These are phyloP conservation scores for Tetramorium alpestre DNA, from an alignment of 1,140 invertebrate species.

Conservation along the genomic window DNA sequence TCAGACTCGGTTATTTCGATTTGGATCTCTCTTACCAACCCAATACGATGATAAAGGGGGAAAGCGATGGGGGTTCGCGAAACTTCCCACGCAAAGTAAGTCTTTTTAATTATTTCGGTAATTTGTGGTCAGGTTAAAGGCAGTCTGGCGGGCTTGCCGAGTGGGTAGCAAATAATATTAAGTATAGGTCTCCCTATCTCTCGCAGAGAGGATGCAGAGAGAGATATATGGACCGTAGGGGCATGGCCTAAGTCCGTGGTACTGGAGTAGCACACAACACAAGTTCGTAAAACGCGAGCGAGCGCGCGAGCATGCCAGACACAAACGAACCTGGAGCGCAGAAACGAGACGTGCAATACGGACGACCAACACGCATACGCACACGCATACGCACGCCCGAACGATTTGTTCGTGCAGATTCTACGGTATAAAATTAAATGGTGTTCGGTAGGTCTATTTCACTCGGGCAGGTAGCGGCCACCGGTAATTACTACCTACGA, in stretches of 20 bases:
- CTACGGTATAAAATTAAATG: slow-evolving; percentile 84
- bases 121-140: slow-evolving; percentile 79
- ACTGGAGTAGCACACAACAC: slow-evolving; percentile 56
- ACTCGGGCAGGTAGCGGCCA: slow-evolving; percentile 84
- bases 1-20: slow-evolving; percentile 1
- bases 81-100: slow-evolving; percentile 80
- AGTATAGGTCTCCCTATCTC: slow-evolving; percentile 81
- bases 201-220: slow-evolving; percentile 68
- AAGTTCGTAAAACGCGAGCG: slow-evolving; percentile 48
- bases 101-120: slow-evolving; percentile 85
- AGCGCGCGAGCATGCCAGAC: background rate
- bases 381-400: slow-evolving; percentile 2
- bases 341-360: slow-evolving; percentile 45
- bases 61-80: slow-evolving; percentile 30
- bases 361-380: background rate
- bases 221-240: slow-evolving; percentile 76
- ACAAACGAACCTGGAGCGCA: background rate
- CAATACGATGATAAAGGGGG: slow-evolving; percentile 1
- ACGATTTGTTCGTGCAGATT: slow-evolving; percentile 58
- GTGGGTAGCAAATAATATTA: slow-evolving; percentile 85
- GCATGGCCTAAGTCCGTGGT: slow-evolving; percentile 53
- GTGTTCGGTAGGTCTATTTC: slow-evolving; percentile 83
- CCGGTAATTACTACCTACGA: slow-evolving; percentile 84
- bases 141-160: slow-evolving; percentile 69
- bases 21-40: background rate